These are phyloP conservation scores for Temnopleurus reevesii DNA, from an alignment of 53 echinoderm and acorn worm genomes.

Conservation along the genomic window DNA sequence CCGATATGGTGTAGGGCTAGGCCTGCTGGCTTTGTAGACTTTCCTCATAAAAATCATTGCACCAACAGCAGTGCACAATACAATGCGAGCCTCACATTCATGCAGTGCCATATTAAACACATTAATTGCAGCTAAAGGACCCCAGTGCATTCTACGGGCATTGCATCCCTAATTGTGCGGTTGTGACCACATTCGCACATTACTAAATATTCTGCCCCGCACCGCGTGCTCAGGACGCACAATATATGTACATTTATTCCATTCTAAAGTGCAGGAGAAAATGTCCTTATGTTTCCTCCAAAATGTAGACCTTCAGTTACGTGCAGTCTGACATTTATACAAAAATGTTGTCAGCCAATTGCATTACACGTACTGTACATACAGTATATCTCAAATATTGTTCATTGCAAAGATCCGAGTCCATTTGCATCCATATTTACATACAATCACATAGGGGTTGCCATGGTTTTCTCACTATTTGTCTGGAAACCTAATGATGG, in stretches of 20 bases:
- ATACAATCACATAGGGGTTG: not conserved
- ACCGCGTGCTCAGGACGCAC: no score
- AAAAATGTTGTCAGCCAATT: no score
- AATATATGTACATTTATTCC: conserved; percentile 31
- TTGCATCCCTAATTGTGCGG: conserved; percentile 20
- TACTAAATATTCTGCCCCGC: conserved; percentile 3
- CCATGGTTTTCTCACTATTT: not conserved
- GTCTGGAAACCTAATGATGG: not conserved
- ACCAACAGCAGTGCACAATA: conserved; percentile 20
- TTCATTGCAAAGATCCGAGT: not conserved
- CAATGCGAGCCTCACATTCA: conserved; percentile 11
- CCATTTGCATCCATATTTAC: not conserved
- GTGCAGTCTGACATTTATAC: not conserved
- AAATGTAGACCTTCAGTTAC: not conserved
- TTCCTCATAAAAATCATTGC: not conserved
- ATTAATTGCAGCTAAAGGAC: conserved; percentile 21
- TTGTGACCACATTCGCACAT: conserved; percentile 26
- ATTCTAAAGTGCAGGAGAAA: not conserved
- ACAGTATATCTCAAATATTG: no score
- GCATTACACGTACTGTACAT: not conserved
- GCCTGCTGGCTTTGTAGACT: conserved; percentile 24
- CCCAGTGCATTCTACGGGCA: not conserved
- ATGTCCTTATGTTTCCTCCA: not conserved
- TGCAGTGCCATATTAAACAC: conserved; percentile 22
- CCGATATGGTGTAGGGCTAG: not conserved